These are phyloP conservation scores for Ptyas mucosa DNA, from an alignment of 2,113 vertebrate genomes.

Conservation along the genomic window DNA sequence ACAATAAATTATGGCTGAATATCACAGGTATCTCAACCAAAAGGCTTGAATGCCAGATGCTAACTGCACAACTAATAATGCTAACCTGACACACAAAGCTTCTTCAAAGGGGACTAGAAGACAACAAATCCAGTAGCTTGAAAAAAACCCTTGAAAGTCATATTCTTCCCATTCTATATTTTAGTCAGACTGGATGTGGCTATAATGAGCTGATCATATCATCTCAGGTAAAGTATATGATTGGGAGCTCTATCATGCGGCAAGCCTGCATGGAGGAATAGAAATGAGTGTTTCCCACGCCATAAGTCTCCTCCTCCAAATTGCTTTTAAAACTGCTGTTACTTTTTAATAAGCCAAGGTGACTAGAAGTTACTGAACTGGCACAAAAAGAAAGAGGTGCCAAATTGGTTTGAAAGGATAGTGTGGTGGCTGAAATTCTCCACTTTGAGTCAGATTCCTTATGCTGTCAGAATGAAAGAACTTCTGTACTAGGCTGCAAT, in stretches of 20 bases:
- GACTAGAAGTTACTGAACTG: not conserved
- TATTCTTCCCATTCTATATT: not conserved
- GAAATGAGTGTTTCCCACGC: not conserved
- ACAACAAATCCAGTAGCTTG: not conserved
- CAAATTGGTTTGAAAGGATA: not conserved
- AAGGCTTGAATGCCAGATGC: constrained; percentile 17
- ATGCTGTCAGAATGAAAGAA: not conserved
- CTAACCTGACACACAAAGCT: not conserved
- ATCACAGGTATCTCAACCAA: constrained; percentile 1
- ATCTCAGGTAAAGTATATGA: not conserved
- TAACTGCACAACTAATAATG: not conserved
- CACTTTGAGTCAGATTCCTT: not conserved
- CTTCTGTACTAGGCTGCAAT: not conserved
- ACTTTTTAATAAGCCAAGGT: not conserved
- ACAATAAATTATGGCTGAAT: constrained; percentile 8
- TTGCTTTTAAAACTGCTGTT: not conserved
- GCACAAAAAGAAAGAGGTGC: not conserved
- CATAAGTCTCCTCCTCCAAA: not conserved
- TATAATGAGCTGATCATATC: not conserved
- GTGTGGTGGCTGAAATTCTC: not conserved
- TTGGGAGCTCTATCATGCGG: not conserved
- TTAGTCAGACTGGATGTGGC: not conserved
- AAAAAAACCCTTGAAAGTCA: not conserved
- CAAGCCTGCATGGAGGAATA: not conserved
- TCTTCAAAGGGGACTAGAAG: not conserved